Evolutionary conservation across 2,113 vertebrate genomes (phyloP), one percentile per base, ranked within the genome.

Genomic region (Bambusicola thoracicus): DNA sequence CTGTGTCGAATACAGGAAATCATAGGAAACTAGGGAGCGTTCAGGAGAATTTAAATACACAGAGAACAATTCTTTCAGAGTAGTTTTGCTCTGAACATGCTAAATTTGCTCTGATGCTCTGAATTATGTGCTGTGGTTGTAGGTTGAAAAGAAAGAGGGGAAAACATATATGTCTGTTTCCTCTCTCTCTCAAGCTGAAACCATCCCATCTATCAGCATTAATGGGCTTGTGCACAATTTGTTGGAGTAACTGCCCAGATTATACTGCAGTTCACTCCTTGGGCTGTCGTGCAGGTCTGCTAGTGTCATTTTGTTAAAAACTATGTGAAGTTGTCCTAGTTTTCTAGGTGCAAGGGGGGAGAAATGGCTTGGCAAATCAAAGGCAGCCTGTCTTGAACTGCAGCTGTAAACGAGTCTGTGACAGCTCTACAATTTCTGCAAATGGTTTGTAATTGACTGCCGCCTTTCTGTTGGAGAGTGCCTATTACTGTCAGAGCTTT

Each of bases 401-500:
- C 97, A 98, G 97, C 97, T 98, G 97, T 96, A 97, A 87, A 85
- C 0, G 20, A 63, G 91, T 83, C 92, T 93, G 96, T 97, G 96
- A 97, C 97, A 98, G 96, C 97, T 96, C 97, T 91, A 16, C 97
- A 97, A 96, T 98, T 97, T 98, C 95, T 93, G 86, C 93, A 97
- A 97, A 97, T 97, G 95, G 96, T 43, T 97, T 96, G 93, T 98
- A 98, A 98, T 97, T 97, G 97, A 97, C 97, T 93, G 97, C 96
- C 95, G 88, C 96, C 92, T 94, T 91, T 97, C 93, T 95, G 83
- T 58, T 93, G 79, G 72, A 97, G 95, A 92, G 97, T 97, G 86
- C 97, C 97, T 97, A 98, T 98, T 98, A 98, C 93, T 95, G 97
- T 97, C 97, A 98, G 56, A 65, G 94, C 87, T 95, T 97, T 97